Evolutionary conservation across 2,888 invertebrate species (phyloP).

Genomic region (Spisula subtruncata): DNA sequence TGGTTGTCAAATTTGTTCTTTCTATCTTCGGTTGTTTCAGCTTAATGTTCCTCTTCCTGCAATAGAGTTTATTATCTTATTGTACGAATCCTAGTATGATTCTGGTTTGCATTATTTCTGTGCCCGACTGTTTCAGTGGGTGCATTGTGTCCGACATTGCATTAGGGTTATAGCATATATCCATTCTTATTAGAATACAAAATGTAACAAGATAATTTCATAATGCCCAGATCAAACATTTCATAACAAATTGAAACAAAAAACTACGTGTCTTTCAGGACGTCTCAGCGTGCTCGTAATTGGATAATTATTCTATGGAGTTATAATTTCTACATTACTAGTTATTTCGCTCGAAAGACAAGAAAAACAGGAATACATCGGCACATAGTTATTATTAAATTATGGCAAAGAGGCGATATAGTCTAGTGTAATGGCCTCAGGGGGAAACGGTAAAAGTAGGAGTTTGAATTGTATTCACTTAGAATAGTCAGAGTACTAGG

Average conservation of each 20-base stretch:
- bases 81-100: too few relatives aligned
- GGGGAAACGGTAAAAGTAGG: background rate
- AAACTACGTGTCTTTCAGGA: background rate
- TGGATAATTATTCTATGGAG: background rate
- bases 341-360: background rate
- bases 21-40: too few relatives aligned
- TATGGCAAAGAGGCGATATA: slow-evolving; percentile 14
- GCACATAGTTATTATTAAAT: slow-evolving; percentile 14
- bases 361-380: background rate
- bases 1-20: too few relatives aligned
- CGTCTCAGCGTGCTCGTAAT: background rate
- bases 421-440: slow-evolving; percentile 23
- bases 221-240: too few relatives aligned
- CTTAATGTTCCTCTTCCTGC: too few relatives aligned
- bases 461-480: slow-evolving; percentile 8
- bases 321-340: background rate
- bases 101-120: too few relatives aligned
- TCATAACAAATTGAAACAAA: background rate
- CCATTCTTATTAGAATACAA: too few relatives aligned
- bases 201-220: too few relatives aligned
- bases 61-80: too few relatives aligned
- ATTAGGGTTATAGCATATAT: too few relatives aligned
- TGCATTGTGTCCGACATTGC: too few relatives aligned
- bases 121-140: too few relatives aligned
- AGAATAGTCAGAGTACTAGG: background rate